Evolutionary conservation across 2,797 vertebrate genomes (phyloP), one percentile per base, ranked within the genome.

Genomic region (Coluber constrictor): DNA sequence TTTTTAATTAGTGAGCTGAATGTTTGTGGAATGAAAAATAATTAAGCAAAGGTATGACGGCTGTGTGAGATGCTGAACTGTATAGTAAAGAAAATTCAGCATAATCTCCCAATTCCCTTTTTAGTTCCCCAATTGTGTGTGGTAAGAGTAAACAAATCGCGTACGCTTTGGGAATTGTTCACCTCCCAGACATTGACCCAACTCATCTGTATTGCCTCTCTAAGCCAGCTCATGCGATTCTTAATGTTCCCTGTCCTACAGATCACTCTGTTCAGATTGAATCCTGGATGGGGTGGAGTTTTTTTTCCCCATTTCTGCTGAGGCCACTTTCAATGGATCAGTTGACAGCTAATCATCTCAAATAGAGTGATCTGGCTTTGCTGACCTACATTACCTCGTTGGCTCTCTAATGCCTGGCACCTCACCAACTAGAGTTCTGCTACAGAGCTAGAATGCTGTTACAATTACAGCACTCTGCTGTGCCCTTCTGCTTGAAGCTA

Each of bases 301-400:
- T 89, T 25, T 93, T 66, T 66, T 23, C 25, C 27, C 29, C 5
- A 60, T 5, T 55, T 90, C 23, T 25, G 7, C n/a, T 60, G 15
- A 63, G 5, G 57, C 20, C 83, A 3, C 91, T 23, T 87, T 29
- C 3, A 63, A 20, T 89, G 29, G 56, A 90, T 90, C 88, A 86
- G 37, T 90, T 90, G 90, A 87, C 56, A 29, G 51, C 43, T 93
- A 88, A 74, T 37, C 29, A 32, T 63, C 37, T 79, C 61, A 32
- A 89, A 93, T 32, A 54, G 57, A 74, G 88, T 92, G 66, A 83
- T 25, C 5, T 32, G 37, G 51, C 9, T 37, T 43, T 90, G 20
- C 32, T 92, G 89, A 88, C 86, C 86, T 63, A 79, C 61, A 79
- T 92, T 94, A 90, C 18, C 79, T 55, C 90, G 87, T 90, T 88